Evolutionary conservation across 1,140 invertebrate genomes (phyloP), one percentile per base, ranked within the genome.

Genomic region (Cydia amplana): DNA sequence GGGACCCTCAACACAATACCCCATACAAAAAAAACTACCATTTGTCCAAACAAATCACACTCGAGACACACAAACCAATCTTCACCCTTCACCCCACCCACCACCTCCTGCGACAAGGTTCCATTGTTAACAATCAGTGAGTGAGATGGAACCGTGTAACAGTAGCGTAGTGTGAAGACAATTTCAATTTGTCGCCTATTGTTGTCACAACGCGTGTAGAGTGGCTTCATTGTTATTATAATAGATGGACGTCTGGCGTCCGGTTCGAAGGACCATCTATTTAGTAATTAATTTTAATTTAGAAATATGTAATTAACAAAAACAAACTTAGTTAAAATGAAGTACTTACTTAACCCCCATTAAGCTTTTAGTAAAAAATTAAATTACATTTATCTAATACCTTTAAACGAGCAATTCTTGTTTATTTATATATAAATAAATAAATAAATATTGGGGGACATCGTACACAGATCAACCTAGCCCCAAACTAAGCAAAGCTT

Each of bases 21-120:
- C 64, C 64, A 7, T 70, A 70, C 32, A 20, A 70, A 67, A 70
- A 67, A 70, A 70, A 36, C 65, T 25, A 36, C 64, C 64, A 70
- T 18, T 40, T 70, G 65, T 70, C 65, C 65, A 70, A 70, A 70
- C 32, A 70, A 70, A 70, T 70, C 65, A 70, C 64, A 67, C 32
- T 18, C 28, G 65, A 70, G 16, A 70, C 65, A 36, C 40, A 67
- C 65, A 70, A 70, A 70, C 65, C 65, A 70, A 70, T 70, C n/a
- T 10, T 1, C 65, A 23, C 55, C 55, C n/a, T 10, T 1, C 65
- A 23, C 55, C 55, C 55, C 7, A 40, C 14, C 16, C 65, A 5
- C 64, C 28, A 20, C 16, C 16, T 16, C 12, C 55, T 23, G 55
- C n/a, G 18, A 60, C 55, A 60, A 23, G 55, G 55, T 60, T 60